Conservation (phyloP, 1,140 invertebrate genomes). For the Pissodes strobi region DNA sequence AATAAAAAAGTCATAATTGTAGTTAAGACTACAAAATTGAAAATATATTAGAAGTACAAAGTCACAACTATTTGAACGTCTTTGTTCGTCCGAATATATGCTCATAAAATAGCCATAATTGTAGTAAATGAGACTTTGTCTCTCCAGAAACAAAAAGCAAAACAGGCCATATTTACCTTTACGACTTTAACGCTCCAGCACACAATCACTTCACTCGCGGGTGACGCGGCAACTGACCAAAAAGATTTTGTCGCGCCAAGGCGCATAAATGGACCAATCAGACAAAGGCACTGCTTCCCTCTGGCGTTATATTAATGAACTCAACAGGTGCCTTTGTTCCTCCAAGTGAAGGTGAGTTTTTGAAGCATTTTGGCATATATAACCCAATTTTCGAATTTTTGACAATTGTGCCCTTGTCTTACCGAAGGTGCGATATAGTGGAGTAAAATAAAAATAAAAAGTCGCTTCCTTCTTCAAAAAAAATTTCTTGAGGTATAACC, state of each 20-base stretch:
- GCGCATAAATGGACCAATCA: constrained; percentile 1
- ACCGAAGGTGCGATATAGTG: constrained; percentile 10
- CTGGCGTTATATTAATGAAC: too few relatives aligned
- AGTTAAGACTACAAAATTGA: constrained; percentile 6
- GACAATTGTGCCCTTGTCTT: constrained; percentile 11
- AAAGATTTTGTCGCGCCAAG: constrained; percentile 5
- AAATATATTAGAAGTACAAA: constrained; percentile 11
- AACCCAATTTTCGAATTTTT: constrained; percentile 9
- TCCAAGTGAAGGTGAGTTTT: background rate
- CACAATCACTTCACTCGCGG: background rate
- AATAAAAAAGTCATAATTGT: constrained; percentile 5
- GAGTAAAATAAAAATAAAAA: too few relatives aligned
- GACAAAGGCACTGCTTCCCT: constrained; percentile 7
- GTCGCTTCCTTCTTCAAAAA: too few relatives aligned
- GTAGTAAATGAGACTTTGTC: constrained; percentile 13
- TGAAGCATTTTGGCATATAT: background rate
- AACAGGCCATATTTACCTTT: background rate
- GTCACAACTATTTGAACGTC: constrained; percentile 10
- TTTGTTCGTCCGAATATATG: constrained; percentile 3
- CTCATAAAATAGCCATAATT: constrained; percentile 7
- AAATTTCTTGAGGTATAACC: too few relatives aligned
- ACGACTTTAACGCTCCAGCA: background rate
- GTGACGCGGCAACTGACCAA: constrained; percentile 4
- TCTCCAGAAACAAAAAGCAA: background rate
- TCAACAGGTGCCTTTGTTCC: constrained; percentile 7